These are phyloP conservation scores for Coregonus clupeaformis DNA, from an alignment of 2,113 vertebrate species.

Conservation along the genomic window DNA sequence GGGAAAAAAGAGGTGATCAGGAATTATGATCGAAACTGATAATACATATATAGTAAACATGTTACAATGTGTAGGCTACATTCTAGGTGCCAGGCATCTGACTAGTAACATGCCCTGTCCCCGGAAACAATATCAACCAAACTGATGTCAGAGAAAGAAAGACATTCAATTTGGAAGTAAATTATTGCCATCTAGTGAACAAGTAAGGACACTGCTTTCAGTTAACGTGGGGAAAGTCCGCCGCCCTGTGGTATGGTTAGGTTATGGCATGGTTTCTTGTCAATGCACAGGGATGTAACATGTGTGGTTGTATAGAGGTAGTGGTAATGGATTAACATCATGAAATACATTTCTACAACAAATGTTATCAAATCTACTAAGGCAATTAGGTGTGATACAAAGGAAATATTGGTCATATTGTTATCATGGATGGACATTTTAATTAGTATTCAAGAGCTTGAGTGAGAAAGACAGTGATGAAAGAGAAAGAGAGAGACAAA, in stretches of 20 bases:
- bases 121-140: background rate
- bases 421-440: too few relatives aligned
- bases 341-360: too few relatives aligned
- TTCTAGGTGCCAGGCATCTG: background rate
- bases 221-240: background rate
- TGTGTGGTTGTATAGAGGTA: too few relatives aligned
- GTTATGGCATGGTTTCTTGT: background rate
- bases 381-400: too few relatives aligned
- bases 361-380: too few relatives aligned
- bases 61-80: background rate
- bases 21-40: background rate
- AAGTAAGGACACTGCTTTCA: background rate
- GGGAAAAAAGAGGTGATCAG: background rate
- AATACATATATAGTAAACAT: background rate
- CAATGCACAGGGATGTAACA: too few relatives aligned
- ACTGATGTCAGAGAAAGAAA: background rate
- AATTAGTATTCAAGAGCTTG: too few relatives aligned
- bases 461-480: background rate
- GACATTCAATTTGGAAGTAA: conserved; percentile 35
- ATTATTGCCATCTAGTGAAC: conserved; percentile 69
- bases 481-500: background rate
- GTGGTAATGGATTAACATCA: too few relatives aligned
- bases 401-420: too few relatives aligned
- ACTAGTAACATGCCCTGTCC: background rate
- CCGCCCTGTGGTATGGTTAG: background rate